Evolutionary conservation across 2,888 invertebrate species (phyloP).

Genomic region (Patella ulyssiponensis): DNA sequence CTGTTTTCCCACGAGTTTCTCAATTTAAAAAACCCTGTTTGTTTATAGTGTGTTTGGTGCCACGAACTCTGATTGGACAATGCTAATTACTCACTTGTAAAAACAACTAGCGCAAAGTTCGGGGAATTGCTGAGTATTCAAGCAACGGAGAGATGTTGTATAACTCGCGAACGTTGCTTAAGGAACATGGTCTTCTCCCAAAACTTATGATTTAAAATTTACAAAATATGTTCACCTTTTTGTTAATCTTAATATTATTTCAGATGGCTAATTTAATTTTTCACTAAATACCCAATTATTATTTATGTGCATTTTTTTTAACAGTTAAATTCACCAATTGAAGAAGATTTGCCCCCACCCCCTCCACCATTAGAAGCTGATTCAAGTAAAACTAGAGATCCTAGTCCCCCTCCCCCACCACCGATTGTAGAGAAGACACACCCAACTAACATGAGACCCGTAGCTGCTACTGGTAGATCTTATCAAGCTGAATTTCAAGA

Average conservation of each 20-base stretch:
- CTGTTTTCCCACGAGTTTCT: no score
- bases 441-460: background rate
- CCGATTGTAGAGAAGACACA: constrained; percentile 18
- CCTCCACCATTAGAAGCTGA: constrained; percentile 51
- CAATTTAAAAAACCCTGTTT: no score
- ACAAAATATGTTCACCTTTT: background rate
- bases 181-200: no score
- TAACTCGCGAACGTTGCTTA: no score
- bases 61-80: no score
- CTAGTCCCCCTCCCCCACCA: constrained; percentile 32
- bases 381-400: constrained; percentile 30
- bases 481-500: background rate
- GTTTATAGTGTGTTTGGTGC: no score
- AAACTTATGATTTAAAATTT: background rate
- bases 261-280: background rate
- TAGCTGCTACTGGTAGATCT: constrained; percentile 7
- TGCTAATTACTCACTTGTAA: no score
- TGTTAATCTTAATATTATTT: background rate
- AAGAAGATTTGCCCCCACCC: constrained; percentile 64
- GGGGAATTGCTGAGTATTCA: no score
- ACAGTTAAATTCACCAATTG: constrained; percentile 47
- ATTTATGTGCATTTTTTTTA: constrained; percentile 21
- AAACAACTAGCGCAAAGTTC: no score
- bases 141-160: no score
- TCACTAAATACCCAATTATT: background rate